Evolutionary conservation across 2,113 vertebrate species (phyloP), one percentile per base, ranked within the genome.

Genomic region (Chaenogobius annularis): DNA sequence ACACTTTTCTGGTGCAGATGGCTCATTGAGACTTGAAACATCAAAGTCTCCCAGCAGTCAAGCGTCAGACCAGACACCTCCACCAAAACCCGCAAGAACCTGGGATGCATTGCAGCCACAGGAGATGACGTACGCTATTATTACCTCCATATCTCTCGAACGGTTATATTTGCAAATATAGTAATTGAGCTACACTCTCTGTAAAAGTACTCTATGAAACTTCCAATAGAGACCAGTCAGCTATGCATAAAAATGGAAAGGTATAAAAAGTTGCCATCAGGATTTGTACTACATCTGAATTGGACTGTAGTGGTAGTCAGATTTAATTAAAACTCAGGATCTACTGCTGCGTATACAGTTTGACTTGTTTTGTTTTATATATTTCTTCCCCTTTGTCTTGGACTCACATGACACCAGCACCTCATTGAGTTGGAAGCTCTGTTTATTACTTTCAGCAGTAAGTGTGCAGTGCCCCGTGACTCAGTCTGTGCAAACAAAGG

Each of bases 1-100:
- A 43, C 20, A 85, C 20, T 12, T 88, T 7, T 26, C 90, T 92
- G 80, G 85, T 93, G 87, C 87, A 85, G 95, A 96, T 56, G 80
- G 91, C 66, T 94, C 75, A 90, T 92, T 91, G 19, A 93, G 80
- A 92, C 55, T 10, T 1, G 91, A 90, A 47, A 90, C 81, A 83
- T 70, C 82, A 69, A 95, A 81, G 80, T 92, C 90, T 65, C 81
- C 93, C 73, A 94, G 89, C 89, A 94, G 88, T 65, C 85, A 88
- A 81, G 91, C 94, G 69, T 93, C 92, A 73, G 92, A 95, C 77
- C 72, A 69, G 48, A 80, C 73, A 20, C 40, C 92, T 69, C 88
- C 93, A 20, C 80, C 94, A 6, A 95, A 96, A 83, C 88, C 93
- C 23, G 85, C 84, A 26, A 83, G 91, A 52, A 78, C 69, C 75